Percentiles rank a stretch among this genome's conserved stretches.
phyloP scores from a whole-genome alignment of 2,113 vertebrate species.

The Megaceryle torquata region DNA sequence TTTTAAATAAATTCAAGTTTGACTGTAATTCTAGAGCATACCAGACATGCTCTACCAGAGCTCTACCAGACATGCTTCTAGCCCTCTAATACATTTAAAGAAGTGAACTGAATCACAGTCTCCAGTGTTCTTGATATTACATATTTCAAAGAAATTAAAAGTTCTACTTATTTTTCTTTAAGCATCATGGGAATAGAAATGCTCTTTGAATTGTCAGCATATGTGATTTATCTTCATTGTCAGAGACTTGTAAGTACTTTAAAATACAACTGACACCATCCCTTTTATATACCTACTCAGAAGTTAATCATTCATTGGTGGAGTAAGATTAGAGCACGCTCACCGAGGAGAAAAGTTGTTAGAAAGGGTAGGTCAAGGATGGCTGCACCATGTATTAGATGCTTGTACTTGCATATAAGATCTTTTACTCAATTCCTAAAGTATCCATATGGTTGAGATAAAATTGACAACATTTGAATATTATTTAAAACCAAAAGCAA shows the following conservation, averaged over 20 bases:
- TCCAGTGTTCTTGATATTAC: not conserved
- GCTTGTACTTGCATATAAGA: not conserved
- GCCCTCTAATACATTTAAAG: not conserved
- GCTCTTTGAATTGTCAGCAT: not conserved
- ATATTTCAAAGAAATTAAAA: not conserved
- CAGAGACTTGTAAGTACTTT: not conserved
- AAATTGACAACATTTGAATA: not conserved
- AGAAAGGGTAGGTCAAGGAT: not conserved
- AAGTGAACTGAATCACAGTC: not conserved
- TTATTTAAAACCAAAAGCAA: not conserved
- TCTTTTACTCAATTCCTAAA: not conserved
- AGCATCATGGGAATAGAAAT: not conserved
- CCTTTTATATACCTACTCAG: not conserved
- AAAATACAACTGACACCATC: not conserved
- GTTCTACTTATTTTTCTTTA: not conserved
- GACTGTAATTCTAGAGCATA: not conserved
- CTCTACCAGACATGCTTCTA: not conserved
- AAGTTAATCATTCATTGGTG: not conserved
- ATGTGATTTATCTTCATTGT: not conserved
- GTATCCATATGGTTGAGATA: not conserved
- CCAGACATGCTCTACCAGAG: no score
- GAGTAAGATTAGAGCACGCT: not conserved
- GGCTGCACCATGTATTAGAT: not conserved
- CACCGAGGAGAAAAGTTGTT: not conserved
- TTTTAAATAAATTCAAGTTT: not conserved